Conservation (phyloP, 2,888 invertebrate species). For the Unio pictorum region DNA sequence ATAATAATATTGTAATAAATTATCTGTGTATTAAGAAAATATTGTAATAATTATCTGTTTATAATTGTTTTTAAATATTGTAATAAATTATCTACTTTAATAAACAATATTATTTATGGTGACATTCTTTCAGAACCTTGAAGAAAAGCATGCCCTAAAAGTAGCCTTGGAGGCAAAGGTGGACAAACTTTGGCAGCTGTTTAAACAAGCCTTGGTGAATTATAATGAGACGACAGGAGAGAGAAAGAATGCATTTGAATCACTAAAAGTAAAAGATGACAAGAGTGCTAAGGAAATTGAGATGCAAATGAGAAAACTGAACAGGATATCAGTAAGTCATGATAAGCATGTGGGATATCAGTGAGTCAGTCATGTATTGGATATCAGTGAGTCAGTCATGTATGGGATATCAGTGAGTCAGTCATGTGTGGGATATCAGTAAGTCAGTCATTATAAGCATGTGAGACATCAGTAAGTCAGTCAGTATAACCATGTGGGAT, state of each 20-base stretch:
- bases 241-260: slow-evolving; percentile 68
- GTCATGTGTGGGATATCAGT: too few species aligned
- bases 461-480: too few species aligned
- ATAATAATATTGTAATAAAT: too few species aligned
- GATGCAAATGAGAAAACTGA: slow-evolving; percentile 70
- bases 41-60: too few species aligned
- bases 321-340: slow-evolving; percentile 66
- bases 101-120: background rate
- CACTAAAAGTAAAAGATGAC: slow-evolving; percentile 69
- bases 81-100: too few species aligned
- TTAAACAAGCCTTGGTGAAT: slow-evolving; percentile 64
- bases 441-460: too few species aligned
- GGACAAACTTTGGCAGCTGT: slow-evolving; percentile 69
- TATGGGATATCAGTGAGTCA: too few species aligned
- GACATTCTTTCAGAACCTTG: slow-evolving; percentile 64
- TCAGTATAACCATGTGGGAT: too few species aligned
- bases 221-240: slow-evolving; percentile 71
- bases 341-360: background rate
- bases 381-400: too few species aligned
- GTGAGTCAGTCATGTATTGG: too few species aligned
- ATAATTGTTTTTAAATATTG: too few species aligned
- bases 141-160: slow-evolving; percentile 71
- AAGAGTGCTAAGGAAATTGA: slow-evolving; percentile 71
- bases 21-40: too few species aligned
- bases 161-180: slow-evolving; percentile 68